phyloP scores from a whole-genome alignment of 2,888 invertebrate genomes.

The Nezara viridula region DNA sequence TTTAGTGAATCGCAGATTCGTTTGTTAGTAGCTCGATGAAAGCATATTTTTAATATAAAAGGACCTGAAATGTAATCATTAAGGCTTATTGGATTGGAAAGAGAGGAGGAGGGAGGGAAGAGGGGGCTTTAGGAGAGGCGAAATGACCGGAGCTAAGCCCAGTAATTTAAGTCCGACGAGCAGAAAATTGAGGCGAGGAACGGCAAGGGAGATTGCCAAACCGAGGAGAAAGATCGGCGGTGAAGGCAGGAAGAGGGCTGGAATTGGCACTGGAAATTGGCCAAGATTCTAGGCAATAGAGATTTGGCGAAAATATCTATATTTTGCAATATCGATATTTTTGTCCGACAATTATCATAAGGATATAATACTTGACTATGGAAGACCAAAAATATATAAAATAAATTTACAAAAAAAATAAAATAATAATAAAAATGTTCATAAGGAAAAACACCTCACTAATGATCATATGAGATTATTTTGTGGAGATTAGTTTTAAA shows the following conservation, averaged over 20 bases:
- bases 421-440: too few species aligned
- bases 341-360: too few species aligned
- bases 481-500: too few species aligned
- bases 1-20: neutral
- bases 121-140: neutral
- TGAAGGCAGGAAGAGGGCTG: neutral
- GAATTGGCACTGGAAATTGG: neutral
- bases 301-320: too few species aligned
- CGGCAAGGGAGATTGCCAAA: neutral
- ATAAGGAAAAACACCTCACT: too few species aligned
- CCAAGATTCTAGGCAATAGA: neutral
- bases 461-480: too few species aligned
- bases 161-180: slow-evolving; percentile 29
- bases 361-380: too few species aligned
- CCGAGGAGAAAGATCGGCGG: neutral
- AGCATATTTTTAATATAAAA: neutral
- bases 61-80: neutral
- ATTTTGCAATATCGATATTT: too few species aligned
- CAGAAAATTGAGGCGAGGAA: neutral
- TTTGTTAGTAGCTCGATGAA: neutral
- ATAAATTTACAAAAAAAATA: too few species aligned
- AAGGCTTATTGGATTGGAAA: too few species aligned
- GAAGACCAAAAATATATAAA: too few species aligned
- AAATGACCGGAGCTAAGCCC: neutral
- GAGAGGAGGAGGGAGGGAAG: too few species aligned